Percentiles rank a stretch among this genome's conserved stretches.
Conservation (phyloP, 2,113 vertebrate genomes). For the Copsychus sechellarum region DNA sequence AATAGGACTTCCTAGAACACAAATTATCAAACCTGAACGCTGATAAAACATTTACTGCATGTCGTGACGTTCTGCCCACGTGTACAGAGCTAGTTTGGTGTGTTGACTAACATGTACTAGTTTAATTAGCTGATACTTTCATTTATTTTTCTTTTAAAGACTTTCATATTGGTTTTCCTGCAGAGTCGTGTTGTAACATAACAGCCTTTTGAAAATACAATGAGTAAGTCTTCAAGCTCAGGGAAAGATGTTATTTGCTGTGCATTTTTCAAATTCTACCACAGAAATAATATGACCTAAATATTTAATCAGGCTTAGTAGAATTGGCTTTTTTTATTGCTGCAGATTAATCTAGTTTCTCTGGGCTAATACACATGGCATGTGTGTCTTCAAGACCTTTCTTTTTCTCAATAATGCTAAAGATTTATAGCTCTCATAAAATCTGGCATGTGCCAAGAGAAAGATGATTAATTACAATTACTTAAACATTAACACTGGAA, state of each 20-base stretch:
- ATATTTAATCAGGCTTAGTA: constrained; percentile 68
- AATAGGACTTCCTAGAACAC: not conserved
- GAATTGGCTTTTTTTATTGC: constrained; percentile 30
- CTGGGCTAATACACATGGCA: constrained; percentile 24
- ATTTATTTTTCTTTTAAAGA: not conserved
- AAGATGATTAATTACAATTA: constrained; percentile 19
- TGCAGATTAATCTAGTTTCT: constrained; percentile 42
- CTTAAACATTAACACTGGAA: not conserved
- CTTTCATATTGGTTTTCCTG: not conserved
- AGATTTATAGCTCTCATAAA: constrained; percentile 35
- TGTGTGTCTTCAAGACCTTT: constrained; percentile 20
- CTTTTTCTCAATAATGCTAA: constrained; percentile 37
- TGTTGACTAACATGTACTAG: not conserved
- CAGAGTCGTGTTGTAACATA: not conserved
- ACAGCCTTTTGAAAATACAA: not conserved
- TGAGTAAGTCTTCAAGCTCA: not conserved
- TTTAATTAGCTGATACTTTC: not conserved
- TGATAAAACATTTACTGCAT: not conserved
- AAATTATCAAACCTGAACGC: not conserved
- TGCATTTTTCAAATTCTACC: constrained; percentile 34
- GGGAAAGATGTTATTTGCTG: not conserved
- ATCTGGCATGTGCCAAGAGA: not conserved
- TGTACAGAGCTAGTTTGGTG: not conserved
- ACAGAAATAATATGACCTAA: constrained; percentile 57
- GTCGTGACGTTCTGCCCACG: not conserved